Conservation (phyloP, 2,888 invertebrate genomes). For the Trissonchulus sp. region DNA sequence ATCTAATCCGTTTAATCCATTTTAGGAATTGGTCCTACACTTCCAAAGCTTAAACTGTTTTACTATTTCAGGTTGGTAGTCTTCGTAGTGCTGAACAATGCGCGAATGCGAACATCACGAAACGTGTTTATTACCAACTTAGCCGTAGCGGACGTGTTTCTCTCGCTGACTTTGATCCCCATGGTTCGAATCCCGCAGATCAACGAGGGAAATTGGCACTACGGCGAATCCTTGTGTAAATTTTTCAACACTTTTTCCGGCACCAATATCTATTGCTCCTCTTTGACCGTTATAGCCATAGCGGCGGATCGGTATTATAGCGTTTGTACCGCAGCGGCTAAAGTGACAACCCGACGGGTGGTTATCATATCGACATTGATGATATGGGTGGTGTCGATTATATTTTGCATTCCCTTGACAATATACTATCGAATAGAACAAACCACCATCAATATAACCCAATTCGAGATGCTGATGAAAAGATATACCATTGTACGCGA, state of each 20-base stretch:
- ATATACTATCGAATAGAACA: neutral
- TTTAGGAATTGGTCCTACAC: too few relatives aligned
- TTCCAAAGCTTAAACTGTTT: too few relatives aligned
- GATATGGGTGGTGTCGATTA: slow-evolving; percentile 16
- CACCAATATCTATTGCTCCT: slow-evolving; percentile 4
- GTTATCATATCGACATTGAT: neutral
- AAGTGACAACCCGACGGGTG: slow-evolving; percentile 9
- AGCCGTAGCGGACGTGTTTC: slow-evolving; percentile 18
- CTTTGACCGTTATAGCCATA: slow-evolving; percentile 17
- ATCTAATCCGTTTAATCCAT: too few relatives aligned
- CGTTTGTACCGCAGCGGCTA: neutral
- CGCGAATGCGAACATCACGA: slow-evolving; percentile 9
- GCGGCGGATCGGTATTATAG: slow-evolving; percentile 16
- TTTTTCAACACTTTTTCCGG: slow-evolving; percentile 25
- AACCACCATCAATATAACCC: neutral
- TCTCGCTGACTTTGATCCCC: slow-evolving; percentile 19
- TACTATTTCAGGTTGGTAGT: neutral
- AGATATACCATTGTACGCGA: neutral
- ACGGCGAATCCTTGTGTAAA: slow-evolving; percentile 11
- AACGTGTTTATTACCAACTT: slow-evolving; percentile 26
- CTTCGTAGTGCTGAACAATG: slow-evolving; percentile 9
- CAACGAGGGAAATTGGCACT: slow-evolving; percentile 1
- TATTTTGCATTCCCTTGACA: slow-evolving; percentile 3
- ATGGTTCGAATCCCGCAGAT: slow-evolving; percentile 18
- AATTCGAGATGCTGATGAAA: neutral